phyloP scores from a whole-genome alignment of 2,888 invertebrate genomes.

The Heliconius ismenius region DNA sequence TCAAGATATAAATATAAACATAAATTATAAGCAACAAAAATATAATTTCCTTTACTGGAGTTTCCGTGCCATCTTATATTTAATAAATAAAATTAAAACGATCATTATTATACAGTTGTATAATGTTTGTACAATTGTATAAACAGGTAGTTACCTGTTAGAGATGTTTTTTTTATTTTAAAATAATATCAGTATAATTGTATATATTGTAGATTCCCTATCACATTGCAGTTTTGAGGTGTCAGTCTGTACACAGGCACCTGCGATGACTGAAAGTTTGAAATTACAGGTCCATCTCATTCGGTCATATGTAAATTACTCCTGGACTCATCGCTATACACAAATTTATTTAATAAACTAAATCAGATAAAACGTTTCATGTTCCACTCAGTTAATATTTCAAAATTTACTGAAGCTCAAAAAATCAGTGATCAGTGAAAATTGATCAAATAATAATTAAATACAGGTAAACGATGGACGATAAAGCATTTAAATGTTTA shows the following conservation, averaged over 20 bases:
- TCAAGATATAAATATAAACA: no score
- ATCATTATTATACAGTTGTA: no score
- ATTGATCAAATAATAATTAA: conserved; percentile 52
- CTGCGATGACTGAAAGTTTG: no score
- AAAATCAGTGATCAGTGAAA: conserved; percentile 33
- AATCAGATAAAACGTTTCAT: background rate
- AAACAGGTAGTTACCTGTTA: no score
- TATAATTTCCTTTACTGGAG: background rate
- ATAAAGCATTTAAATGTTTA: conserved; percentile 51
- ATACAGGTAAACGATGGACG: conserved; percentile 48
- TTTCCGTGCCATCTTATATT: background rate
- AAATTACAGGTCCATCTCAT: background rate
- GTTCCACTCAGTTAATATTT: conserved; percentile 10
- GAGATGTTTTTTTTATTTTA: no score
- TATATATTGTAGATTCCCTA: no score
- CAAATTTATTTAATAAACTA: background rate
- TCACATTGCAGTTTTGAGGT: no score
- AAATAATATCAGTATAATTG: no score
- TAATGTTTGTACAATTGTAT: no score
- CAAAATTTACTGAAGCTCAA: conserved; percentile 25
- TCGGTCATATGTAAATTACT: background rate
- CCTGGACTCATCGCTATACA: background rate
- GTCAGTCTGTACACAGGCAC: no score
- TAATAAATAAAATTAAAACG: no score
- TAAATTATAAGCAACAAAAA: background rate